A percentile compares a stretch with the other conserved stretches of the same genome.
Evolutionary conservation across 2,113 vertebrate species (phyloP).

Genomic region (Cynopterus brachyotis): DNA sequence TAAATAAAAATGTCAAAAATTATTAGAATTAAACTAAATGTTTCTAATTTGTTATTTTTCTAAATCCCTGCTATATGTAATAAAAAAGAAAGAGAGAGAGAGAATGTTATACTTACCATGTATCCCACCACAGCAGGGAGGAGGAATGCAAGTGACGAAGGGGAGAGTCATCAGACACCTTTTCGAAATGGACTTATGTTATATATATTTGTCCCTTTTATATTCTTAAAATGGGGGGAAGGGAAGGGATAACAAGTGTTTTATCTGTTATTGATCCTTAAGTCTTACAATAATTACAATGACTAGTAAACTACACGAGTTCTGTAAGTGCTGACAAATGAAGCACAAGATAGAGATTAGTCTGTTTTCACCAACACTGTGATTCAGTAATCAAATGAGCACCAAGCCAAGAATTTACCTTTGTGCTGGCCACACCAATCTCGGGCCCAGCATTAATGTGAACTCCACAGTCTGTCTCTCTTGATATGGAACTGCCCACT

Average conservation of each 20-base stretch:
- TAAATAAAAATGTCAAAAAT: constrained; percentile 21
- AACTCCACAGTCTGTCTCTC: constrained; percentile 97
- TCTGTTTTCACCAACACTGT: background rate
- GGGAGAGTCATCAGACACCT: background rate
- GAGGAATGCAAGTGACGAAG: background rate
- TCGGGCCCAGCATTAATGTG: constrained; percentile 99
- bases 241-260: background rate
- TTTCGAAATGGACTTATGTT: background rate
- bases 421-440: constrained; percentile 97
- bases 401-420: constrained; percentile 84
- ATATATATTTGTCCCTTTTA: background rate
- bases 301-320: background rate
- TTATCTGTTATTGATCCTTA: background rate
- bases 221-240: background rate
- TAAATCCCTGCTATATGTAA: background rate
- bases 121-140: background rate
- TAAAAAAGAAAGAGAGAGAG: background rate
- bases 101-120: background rate
- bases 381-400: background rate
- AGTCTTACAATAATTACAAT: background rate
- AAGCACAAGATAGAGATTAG: background rate
- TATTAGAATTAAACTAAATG: constrained; percentile 20
- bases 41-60: constrained; percentile 25
- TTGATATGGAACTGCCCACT: constrained; percentile 97
- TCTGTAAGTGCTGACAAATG: background rate